These are phyloP conservation scores for Brachypterus glaber DNA, from an alignment of 2,888 invertebrate genomes.

Conservation along the genomic window DNA sequence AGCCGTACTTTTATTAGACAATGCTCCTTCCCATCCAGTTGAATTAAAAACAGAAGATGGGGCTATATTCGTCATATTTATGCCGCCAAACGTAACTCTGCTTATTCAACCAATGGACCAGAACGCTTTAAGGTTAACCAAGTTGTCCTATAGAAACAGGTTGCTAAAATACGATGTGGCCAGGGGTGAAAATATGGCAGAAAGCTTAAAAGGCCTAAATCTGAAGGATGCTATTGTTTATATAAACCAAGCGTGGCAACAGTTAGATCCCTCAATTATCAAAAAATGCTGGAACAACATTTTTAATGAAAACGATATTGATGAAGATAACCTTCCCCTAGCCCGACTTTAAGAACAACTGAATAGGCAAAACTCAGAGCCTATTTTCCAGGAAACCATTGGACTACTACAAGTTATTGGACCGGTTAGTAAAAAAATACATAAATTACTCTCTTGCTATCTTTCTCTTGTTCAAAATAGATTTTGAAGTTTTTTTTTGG, in stretches of 20 bases:
- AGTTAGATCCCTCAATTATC: no score
- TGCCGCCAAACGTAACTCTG: conserved; percentile 14
- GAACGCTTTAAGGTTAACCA: conserved; percentile 12
- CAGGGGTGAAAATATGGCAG: no score
- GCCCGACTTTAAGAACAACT: conserved; percentile 4
- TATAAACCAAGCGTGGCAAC: no score
- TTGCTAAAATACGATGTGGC: conserved; percentile 9
- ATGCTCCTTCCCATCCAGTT: conserved; percentile 12
- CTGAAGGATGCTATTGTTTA: no score
- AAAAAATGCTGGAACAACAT: conserved; percentile 5
- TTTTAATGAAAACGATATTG: conserved; percentile 7
- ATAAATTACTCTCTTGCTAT: no score
- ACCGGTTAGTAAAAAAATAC: no score
- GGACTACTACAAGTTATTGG: no score
- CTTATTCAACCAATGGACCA: conserved; percentile 15
- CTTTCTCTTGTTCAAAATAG: no score
- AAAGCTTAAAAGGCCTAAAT: no score
- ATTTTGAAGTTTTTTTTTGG: no score
- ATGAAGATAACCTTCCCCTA: conserved; percentile 7
- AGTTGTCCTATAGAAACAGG: conserved; percentile 11
- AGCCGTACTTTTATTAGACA: conserved; percentile 12
- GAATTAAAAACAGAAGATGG: conserved; percentile 14
- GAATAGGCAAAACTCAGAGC: no score
- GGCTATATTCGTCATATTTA: conserved; percentile 8
- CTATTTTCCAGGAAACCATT: no score